phyloP scores from a whole-genome alignment of 92 coral and sea anemone species.

The Porites cylindrica region DNA sequence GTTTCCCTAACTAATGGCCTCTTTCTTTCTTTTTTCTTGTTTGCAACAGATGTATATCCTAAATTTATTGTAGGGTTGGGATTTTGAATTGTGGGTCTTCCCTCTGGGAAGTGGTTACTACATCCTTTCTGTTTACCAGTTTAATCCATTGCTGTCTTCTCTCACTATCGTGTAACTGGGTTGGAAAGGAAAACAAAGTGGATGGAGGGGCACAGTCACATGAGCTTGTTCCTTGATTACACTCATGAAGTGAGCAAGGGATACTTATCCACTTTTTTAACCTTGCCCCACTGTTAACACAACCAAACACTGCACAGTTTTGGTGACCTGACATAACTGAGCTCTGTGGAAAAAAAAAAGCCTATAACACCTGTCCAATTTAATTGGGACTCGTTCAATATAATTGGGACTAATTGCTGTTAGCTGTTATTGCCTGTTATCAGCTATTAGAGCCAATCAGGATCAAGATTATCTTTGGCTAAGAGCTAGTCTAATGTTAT shows the following conservation, averaged over 20 bases:
- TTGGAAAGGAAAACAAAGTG: conserved; percentile 62
- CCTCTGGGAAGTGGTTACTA: conserved; percentile 58
- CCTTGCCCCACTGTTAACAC: conserved; percentile 72
- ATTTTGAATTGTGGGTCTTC: conserved; percentile 55
- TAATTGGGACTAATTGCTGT: too few species aligned
- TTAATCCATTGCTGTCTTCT: conserved; percentile 62
- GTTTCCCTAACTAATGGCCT: conserved; percentile 54
- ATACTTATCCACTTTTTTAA: conserved; percentile 61
- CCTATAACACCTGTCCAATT: too few species aligned
- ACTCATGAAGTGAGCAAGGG: conserved; percentile 55
- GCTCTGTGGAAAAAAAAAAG: background rate
- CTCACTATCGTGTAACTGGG: conserved; percentile 46
- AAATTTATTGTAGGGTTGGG: conserved; percentile 64
- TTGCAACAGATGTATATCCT: conserved; percentile 54
- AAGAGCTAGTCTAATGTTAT: too few species aligned
- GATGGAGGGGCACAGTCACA: conserved; percentile 67
- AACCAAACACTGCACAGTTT: conserved; percentile 64
- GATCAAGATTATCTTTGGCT: too few species aligned
- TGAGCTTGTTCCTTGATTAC: conserved; percentile 61
- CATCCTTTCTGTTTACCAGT: conserved; percentile 61
- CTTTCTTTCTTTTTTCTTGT: conserved; percentile 51
- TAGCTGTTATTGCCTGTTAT: too few species aligned
- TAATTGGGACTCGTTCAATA: too few species aligned
- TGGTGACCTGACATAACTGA: conserved; percentile 58
- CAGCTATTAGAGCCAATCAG: too few species aligned